These are phyloP conservation scores for Notolepis coatsorum DNA, from an alignment of 2,797 vertebrate genomes.

Conservation along the genomic window DNA sequence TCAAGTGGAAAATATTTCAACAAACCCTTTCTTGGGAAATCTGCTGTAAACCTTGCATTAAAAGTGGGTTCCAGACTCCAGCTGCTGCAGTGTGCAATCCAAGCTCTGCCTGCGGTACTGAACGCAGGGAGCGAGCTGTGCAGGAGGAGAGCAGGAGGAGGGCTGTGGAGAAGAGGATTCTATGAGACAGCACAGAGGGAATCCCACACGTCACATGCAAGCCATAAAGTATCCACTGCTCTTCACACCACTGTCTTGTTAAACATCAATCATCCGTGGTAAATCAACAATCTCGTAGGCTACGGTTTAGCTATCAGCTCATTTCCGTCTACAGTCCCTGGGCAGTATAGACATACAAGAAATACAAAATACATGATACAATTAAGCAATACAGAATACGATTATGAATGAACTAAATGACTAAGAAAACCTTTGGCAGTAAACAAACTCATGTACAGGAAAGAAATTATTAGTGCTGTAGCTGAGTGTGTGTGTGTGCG, in stretches of 20 bases:
- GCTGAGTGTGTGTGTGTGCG: too few species aligned
- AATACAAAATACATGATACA: too few species aligned
- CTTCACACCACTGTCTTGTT: slow-evolving; percentile 73
- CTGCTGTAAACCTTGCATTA: slow-evolving; percentile 22
- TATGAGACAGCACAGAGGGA: slow-evolving; percentile 20
- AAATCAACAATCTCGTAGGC: slow-evolving; percentile 81
- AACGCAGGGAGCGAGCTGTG: slow-evolving; percentile 48
- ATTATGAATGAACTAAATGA: too few species aligned
- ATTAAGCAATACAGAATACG: too few species aligned
- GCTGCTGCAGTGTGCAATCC: slow-evolving; percentile 25
- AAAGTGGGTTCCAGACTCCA: slow-evolving; percentile 33
- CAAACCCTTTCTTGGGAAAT: slow-evolving; percentile 7
- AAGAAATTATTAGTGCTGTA: too few species aligned
- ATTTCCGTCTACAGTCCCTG: too few species aligned
- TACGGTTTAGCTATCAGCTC: too few species aligned
- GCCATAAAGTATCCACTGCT: slow-evolving; percentile 36
- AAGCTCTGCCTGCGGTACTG: slow-evolving; percentile 25
- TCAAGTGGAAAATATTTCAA: neutral
- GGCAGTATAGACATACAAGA: too few species aligned
- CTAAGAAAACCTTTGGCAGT: too few species aligned
- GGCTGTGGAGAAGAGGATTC: slow-evolving; percentile 12
- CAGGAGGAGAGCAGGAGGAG: slow-evolving; percentile 25
- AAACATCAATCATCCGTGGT: slow-evolving; percentile 86
- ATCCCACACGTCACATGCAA: slow-evolving; percentile 11
- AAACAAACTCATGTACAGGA: too few species aligned